These are phyloP conservation scores for Garra rufa DNA, from an alignment of 2,113 vertebrate species.

Conservation along the genomic window DNA sequence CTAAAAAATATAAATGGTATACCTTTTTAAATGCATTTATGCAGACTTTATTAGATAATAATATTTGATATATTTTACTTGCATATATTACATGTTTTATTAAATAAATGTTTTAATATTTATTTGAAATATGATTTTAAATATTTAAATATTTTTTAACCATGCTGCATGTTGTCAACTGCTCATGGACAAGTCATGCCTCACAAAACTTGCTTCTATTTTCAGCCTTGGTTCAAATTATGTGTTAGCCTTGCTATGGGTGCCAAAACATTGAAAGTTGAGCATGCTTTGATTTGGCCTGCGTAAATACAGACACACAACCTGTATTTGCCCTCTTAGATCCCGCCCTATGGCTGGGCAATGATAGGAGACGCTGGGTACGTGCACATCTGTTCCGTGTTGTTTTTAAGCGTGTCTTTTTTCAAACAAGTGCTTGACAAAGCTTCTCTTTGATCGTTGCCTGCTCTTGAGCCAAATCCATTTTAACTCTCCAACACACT, in stretches of 20 bases:
- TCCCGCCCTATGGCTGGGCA: neutral
- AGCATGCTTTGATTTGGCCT: neutral
- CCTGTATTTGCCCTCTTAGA: slow-evolving; percentile 2
- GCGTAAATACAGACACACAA: slow-evolving; percentile 22
- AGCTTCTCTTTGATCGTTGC: slow-evolving; percentile 46
- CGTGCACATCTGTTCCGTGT: slow-evolving; percentile 9
- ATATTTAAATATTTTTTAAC: neutral
- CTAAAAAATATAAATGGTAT: too few species aligned
- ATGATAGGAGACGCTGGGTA: neutral
- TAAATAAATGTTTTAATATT: too few species aligned
- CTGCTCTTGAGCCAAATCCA: slow-evolving; percentile 40
- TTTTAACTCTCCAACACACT: slow-evolving; percentile 37
- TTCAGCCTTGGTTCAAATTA: neutral
- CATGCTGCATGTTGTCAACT: neutral
- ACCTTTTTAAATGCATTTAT: too few species aligned
- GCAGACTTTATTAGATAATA: neutral
- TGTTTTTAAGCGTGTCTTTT: slow-evolving; percentile 36
- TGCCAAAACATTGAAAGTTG: slow-evolving; percentile 2
- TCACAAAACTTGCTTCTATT: slow-evolving; percentile 2
- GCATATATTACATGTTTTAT: too few species aligned
- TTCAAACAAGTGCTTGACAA: slow-evolving; percentile 35
- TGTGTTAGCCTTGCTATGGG: neutral
- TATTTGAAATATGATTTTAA: neutral
- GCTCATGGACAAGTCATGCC: neutral
- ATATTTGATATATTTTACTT: neutral